Base-by-base conservation (phyloP, 2,113 vertebrate genomes). In the Hydrochoerus hydrochaeris region DNA sequence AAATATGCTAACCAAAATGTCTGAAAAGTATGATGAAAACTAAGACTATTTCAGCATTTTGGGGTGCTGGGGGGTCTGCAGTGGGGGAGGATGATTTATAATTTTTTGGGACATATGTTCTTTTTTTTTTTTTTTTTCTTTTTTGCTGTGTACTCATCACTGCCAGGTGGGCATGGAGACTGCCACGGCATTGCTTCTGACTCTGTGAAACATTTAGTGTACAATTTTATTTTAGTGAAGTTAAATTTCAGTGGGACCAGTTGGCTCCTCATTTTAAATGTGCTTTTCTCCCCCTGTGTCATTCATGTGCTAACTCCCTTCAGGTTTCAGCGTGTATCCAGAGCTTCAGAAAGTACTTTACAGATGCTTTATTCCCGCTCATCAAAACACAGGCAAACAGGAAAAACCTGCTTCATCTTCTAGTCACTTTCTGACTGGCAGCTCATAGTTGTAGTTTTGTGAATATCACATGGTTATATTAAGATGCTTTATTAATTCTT, bases 401-500 rank as follows among this genome's bases (percentile, higher is more conserved):
- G 73, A 63, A 93, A 75, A 94, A n/a, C 46, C 8, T 90, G 85
- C 69, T 93, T 97, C 41, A 11, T 77, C 82, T 85, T 95, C 19
- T 62, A 90, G 88, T 2, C 82, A 75, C 95, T 98, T 96, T 97
- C 44, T 96, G 52, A 97, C 83, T 38, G 9, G 0, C 89, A 78
- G 81, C 6, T 86, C 16, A 82, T 20, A 75, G 4, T 35, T 65
- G 5, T 4, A 78, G 87, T 90, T 90, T 81, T 93, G 92, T 58
- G 80, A 92, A 91, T 38, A 9, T 82, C 7, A 3, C 62, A 94
- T 90, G 83, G 9, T 28, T 97, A 94, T 96, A 98, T 96, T 95
- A 63, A 98, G 98, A 49, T 71, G 11, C 49, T 57, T 98, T 96
- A 94, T 95, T 57, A 95, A 83, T 96, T 98, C 44, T 62, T 54